Conservation (phyloP, 2,113 vertebrate genomes). For the Psammodynastes pulverulentus region DNA sequence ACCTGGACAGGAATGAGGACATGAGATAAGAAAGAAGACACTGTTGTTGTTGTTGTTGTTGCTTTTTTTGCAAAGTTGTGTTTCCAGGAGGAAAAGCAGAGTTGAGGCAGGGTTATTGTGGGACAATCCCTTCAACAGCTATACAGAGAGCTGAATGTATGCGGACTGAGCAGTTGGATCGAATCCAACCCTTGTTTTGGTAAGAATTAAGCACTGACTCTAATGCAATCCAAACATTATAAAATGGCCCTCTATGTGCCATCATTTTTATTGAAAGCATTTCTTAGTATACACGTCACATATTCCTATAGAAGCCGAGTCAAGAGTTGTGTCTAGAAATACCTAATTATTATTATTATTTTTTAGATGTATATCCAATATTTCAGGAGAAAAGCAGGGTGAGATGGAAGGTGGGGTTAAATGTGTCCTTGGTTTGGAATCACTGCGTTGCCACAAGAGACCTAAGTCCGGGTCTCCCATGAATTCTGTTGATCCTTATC, state of each 20-base stretch:
- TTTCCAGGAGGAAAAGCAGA: constrained; percentile 59
- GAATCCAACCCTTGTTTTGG: neutral
- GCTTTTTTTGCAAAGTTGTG: neutral
- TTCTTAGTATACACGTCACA: neutral
- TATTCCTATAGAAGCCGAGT: neutral
- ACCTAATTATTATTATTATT: neutral
- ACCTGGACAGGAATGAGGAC: neutral
- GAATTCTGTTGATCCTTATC: neutral
- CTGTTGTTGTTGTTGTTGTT: neutral
- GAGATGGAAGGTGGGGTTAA: neutral
- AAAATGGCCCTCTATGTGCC: neutral
- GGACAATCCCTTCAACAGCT: neutral
- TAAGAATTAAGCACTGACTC: neutral
- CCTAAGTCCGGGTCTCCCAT: neutral
- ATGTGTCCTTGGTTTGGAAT: neutral
- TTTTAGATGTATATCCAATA: neutral
- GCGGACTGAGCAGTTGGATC: neutral
- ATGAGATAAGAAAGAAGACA: neutral
- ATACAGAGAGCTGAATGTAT: neutral
- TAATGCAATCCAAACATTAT: neutral
- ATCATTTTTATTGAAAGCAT: neutral
- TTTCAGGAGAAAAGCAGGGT: neutral
- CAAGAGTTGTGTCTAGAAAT: neutral
- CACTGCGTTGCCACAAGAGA: neutral
- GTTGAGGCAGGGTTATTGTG: constrained; percentile 32